Conservation (phyloP, 2,797 vertebrate species). For the Cyprinodon diabolis region DNA sequence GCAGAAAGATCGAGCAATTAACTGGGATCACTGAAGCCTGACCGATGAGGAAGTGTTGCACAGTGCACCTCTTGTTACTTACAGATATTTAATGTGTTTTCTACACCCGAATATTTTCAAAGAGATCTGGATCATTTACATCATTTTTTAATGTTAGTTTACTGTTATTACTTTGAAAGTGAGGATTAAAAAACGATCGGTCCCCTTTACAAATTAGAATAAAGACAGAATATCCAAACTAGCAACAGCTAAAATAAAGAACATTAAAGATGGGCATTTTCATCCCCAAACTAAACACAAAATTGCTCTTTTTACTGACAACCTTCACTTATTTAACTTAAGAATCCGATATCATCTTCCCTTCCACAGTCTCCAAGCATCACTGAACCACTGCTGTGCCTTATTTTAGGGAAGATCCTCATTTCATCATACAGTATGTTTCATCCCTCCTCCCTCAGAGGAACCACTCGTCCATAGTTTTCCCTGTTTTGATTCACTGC, state of each 20-base stretch:
- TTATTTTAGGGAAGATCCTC: too few relatives aligned
- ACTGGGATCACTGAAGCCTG: slow-evolving; percentile 7
- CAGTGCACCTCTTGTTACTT: slow-evolving; percentile 1
- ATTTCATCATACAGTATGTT: too few relatives aligned
- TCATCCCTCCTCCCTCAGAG: background rate
- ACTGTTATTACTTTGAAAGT: too few relatives aligned
- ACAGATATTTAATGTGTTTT: background rate
- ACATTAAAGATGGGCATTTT: too few relatives aligned
- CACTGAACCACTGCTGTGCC: too few relatives aligned
- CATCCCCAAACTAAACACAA: too few relatives aligned
- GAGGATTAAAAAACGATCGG: background rate
- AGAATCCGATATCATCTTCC: too few relatives aligned
- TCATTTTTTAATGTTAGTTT: background rate
- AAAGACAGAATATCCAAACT: background rate
- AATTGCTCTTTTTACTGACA: too few relatives aligned
- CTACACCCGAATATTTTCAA: background rate
- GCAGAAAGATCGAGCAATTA: slow-evolving; percentile 7
- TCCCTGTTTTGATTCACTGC: background rate
- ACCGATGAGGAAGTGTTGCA: background rate
- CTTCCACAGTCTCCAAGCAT: too few relatives aligned
- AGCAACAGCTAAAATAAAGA: too few relatives aligned
- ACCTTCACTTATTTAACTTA: too few relatives aligned
- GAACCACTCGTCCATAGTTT: background rate
- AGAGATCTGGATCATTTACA: slow-evolving; percentile 3
- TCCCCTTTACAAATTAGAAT: background rate